Evolutionary conservation across 2,888 invertebrate genomes (phyloP), one percentile per base, ranked within the genome.

Genomic region (Julus scandinavius): DNA sequence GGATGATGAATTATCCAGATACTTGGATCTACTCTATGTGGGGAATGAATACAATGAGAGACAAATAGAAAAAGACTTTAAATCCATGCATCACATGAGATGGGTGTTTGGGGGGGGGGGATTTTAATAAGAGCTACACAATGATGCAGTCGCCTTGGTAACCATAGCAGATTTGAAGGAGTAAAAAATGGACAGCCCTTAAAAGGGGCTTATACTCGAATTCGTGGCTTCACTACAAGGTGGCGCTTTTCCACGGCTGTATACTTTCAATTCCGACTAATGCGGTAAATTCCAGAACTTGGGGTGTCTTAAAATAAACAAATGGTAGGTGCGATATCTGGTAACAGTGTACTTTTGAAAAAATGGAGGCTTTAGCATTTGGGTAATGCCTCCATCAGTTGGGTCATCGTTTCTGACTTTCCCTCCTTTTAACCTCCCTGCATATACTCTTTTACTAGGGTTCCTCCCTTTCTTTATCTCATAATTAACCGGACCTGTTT

Each of bases 31-130:
- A 20, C 72, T 72, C 20, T 72, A 72, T n/a, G n/a, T n/a, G 72
- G 72, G 72, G 72, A 72, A 72, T n/a, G 72, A 72, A 72, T 72
- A 72, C 72, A 72, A 72, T 72, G 72, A 72, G 72, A 72, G 72
- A 72, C 72, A 72, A 72, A 72, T 72, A 72, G 72, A 72, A 72
- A 72, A 72, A 72, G 72, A 72, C 72, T 72, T 72, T 72, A 72
- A 72, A 72, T 72, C 72, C 72, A 72, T 72, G 72, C 72, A 17
- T 72, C 72, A 29, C 72, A 72, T 72, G 72, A 72, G 72, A 72
- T 72, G 72, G 72, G 72, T 72, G 72, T 72, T 72, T 72, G n/a
- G n/a, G n/a, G n/a, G n/a, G 72, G 72, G 72, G 72, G 72, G 72
- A 72, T 72, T 72, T 72, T 29, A 72, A 29, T 72, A 72, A 72